Evolutionary conservation across 2,888 invertebrate species (phyloP).

Genomic region (Zaprionus obscuricornis): DNA sequence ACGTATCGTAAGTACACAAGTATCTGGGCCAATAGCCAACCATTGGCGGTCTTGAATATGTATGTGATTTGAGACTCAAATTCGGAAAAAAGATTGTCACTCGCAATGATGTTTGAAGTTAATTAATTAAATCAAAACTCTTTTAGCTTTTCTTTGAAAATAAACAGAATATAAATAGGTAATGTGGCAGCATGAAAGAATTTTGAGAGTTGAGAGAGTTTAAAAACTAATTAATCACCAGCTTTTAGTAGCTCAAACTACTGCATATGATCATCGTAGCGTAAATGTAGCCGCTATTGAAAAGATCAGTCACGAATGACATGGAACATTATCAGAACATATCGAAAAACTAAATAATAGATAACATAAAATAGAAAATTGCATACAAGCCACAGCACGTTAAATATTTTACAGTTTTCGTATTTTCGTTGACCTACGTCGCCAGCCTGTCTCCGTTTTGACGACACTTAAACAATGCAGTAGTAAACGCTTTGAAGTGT

Average conservation of each 20-base stretch:
- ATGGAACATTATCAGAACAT: slow-evolving; percentile 4
- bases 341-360: slow-evolving; percentile 30
- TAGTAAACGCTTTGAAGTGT: slow-evolving; percentile 67
- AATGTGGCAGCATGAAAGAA: background rate
- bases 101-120: slow-evolving; percentile 38
- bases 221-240: too few relatives aligned
- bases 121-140: slow-evolving; percentile 61
- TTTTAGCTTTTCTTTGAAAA: slow-evolving; percentile 15
- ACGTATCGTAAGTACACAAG: slow-evolving; percentile 31
- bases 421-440: too few relatives aligned
- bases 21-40: slow-evolving; percentile 50
- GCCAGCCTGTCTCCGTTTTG: too few relatives aligned
- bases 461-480: slow-evolving; percentile 37
- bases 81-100: too few relatives aligned
- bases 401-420: too few relatives aligned
- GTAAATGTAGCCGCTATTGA: too few relatives aligned
- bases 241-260: too few relatives aligned
- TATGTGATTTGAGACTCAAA: background rate
- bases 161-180: background rate
- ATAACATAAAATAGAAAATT: slow-evolving; percentile 39
- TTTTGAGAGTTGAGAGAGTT: background rate
- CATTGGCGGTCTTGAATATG: slow-evolving; percentile 21
- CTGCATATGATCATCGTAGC: too few relatives aligned
- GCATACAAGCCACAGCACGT: too few relatives aligned
- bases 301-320: too few relatives aligned